Base-by-base conservation (phyloP, 1,140 invertebrate genomes). In the Meloidogyne hapla region DNA sequence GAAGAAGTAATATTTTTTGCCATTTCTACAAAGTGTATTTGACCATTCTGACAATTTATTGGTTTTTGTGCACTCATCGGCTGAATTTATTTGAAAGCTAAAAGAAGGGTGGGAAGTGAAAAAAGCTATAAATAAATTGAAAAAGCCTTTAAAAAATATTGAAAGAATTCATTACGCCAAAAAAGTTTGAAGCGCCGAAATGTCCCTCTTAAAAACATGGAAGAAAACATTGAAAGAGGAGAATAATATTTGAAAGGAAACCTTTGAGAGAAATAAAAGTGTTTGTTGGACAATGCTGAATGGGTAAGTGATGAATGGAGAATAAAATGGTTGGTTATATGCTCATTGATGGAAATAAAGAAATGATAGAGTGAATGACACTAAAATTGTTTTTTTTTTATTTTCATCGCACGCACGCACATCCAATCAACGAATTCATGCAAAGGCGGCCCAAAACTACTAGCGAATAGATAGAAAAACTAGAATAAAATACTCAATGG, bases 11-110 rank as follows among this genome's bases (percentile, higher is more conserved):
- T 56, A 21, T 56, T 56, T 56, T 56, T 56, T 56, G 48, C 6
- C 48, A 56, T 56, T 56, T 56, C 48, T 56, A 56, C 48, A 56
- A 56, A 56, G 4, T 56, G 18, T n/a, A 56, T 13, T 56, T 56
- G 48, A 56, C 48, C 48, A 21, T 56, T 56, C n/a, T 56, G 48
- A 56, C 48, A 56, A 56, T 56, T 56, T 56, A 56, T n/a, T 56
- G 48, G 2, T n/a, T 56, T 56, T 56, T 56, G 48, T 56, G 4
- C 4, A 42, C 48, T 56, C 48, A 56, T 56, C 8, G 18, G 5
- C 5, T n/a, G 2, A 13, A n/a, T 56, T 56, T 56, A 56, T 15
- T n/a, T n/a, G n/a, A 56, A 56, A 21, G 6, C 0, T 6, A 56
- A 21, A 56, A 56, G n/a, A 6, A 56, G 2, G n/a, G 33, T 5